Evolutionary conservation across 2,888 invertebrate genomes (phyloP).

Genomic region (Boloria euphrosyne): DNA sequence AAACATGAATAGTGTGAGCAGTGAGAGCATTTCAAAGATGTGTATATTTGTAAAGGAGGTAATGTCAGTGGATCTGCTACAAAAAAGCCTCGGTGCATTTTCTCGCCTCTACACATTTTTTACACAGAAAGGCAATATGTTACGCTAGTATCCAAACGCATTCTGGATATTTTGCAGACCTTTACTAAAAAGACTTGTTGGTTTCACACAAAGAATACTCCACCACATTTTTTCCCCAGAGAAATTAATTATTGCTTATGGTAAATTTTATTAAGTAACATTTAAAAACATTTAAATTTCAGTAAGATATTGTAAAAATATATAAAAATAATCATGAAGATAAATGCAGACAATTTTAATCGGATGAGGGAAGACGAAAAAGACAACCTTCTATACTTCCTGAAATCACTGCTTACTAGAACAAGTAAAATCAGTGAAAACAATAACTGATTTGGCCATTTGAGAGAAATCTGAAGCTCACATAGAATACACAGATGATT

Average conservation of each 20-base stretch:
- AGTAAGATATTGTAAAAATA: too few species aligned
- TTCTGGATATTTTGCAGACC: constrained; percentile 27
- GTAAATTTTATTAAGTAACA: too few species aligned
- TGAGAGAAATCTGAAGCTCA: too few species aligned
- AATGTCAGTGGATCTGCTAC: constrained; percentile 33
- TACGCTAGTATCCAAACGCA: constrained; percentile 31
- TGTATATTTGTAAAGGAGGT: constrained; percentile 31
- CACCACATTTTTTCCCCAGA: constrained; percentile 25
- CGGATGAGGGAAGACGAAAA: too few species aligned
- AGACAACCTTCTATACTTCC: too few species aligned
- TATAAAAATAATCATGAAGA: too few species aligned
- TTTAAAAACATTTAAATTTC: too few species aligned
- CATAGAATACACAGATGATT: too few species aligned
- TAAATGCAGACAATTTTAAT: too few species aligned
- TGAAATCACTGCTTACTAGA: too few species aligned
- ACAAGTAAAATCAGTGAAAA: too few species aligned
- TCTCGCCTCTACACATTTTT: constrained; percentile 35
- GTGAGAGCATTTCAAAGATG: constrained; percentile 25
- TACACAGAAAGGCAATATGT: constrained; percentile 34
- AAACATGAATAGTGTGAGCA: constrained; percentile 9
- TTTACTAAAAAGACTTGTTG: constrained; percentile 29
- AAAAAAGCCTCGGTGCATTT: constrained; percentile 34
- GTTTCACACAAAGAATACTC: constrained; percentile 28
- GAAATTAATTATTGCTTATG: neutral
- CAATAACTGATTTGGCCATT: too few species aligned